phyloP scores from a whole-genome alignment of 2,888 invertebrate species.

The Azorinus chamasolen region DNA sequence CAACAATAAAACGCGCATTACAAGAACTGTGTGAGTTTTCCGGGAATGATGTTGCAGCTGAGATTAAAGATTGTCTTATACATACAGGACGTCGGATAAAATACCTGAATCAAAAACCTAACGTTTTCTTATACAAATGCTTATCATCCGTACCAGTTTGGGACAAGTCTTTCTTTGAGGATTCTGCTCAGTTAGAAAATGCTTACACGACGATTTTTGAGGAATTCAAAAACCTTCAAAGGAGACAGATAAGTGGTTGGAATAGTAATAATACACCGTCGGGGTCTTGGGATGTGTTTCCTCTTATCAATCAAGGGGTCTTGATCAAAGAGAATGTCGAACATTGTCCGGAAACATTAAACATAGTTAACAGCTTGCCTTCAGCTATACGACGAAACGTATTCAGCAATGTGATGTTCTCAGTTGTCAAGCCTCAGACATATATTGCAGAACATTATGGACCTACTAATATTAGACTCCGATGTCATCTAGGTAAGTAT shows the following conservation, averaged over 20 bases:
- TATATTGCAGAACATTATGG: slow-evolving; percentile 82
- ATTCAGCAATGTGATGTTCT: slow-evolving; percentile 85
- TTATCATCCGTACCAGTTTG: slow-evolving; percentile 28
- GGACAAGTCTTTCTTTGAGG: slow-evolving; percentile 10
- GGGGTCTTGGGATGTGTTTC: slow-evolving; percentile 81
- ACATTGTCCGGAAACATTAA: slow-evolving; percentile 78
- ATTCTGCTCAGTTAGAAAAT: slow-evolving; percentile 18
- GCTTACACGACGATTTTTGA: slow-evolving; percentile 47
- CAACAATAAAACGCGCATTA: slow-evolving; percentile 15
- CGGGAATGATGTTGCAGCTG: not conserved
- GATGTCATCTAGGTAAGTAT: slow-evolving; percentile 83
- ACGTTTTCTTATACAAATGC: slow-evolving; percentile 51
- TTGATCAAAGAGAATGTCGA: slow-evolving; percentile 67
- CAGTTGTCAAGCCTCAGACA: slow-evolving; percentile 82
- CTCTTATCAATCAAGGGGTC: slow-evolving; percentile 82
- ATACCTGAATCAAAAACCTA: slow-evolving; percentile 55
- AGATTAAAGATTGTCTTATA: not conserved
- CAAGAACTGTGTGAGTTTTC: not conserved
- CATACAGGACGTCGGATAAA: no score
- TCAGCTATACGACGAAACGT: slow-evolving; percentile 78
- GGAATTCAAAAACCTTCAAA: slow-evolving; percentile 57
- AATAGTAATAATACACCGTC: slow-evolving; percentile 75
- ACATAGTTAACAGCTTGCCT: slow-evolving; percentile 67
- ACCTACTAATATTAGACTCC: slow-evolving; percentile 82
- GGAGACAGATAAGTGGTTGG: slow-evolving; percentile 65